Conservation (phyloP, 2,888 invertebrate species). For the Synergus gifuensis region DNA sequence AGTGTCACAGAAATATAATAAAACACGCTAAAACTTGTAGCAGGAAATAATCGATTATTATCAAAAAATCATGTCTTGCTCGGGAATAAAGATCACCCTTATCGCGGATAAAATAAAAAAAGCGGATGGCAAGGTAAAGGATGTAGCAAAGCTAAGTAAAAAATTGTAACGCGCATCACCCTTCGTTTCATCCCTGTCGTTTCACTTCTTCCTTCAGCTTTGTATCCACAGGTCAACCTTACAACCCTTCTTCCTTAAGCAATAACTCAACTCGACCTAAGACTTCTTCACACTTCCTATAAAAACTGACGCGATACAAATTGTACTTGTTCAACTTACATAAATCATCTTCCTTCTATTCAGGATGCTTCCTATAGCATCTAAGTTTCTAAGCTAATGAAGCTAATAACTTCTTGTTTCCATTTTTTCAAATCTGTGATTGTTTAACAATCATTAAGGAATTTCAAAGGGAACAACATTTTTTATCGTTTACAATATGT, state of each 20-base stretch:
- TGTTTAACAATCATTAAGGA: neutral
- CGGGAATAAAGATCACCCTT: conserved; percentile 39
- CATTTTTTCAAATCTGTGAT: neutral
- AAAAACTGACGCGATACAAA: conserved; percentile 75
- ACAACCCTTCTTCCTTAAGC: conserved; percentile 60
- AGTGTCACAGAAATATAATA: neutral
- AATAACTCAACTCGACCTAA: conserved; percentile 69
- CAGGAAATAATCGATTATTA: conserved; percentile 61
- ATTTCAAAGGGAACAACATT: neutral
- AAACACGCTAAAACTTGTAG: conserved; percentile 14
- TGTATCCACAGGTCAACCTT: conserved; percentile 41
- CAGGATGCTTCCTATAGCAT: conserved; percentile 35
- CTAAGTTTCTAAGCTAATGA: conserved; percentile 13
- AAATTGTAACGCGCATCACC: conserved; percentile 26
- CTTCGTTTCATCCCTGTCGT: conserved; percentile 13
- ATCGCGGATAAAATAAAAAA: conserved; percentile 35
- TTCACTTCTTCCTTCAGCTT: conserved; percentile 30
- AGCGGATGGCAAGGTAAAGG: conserved; percentile 41
- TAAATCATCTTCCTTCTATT: conserved; percentile 68
- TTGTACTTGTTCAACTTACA: conserved; percentile 69
- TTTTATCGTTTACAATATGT: no score
- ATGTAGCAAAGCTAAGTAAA: conserved; percentile 40
- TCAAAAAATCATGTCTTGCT: conserved; percentile 48
- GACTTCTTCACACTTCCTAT: conserved; percentile 50
- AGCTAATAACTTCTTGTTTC: neutral